Conservation (phyloP, 2,113 vertebrate genomes). For the Todiramphus saurophagus region DNA sequence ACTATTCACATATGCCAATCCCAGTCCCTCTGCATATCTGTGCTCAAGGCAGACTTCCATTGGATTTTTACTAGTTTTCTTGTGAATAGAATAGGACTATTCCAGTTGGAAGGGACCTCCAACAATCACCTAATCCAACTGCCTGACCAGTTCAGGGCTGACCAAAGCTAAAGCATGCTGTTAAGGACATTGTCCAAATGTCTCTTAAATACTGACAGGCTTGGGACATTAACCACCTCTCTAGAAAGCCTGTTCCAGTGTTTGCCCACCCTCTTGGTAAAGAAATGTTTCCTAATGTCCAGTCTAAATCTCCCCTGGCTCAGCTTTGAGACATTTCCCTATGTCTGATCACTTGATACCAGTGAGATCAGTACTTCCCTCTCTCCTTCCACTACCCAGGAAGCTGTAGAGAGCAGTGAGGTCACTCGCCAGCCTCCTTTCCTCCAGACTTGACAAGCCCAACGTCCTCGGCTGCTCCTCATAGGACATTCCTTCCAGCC, state of each 20-base stretch:
- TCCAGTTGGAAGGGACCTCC: background rate
- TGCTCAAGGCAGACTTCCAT: background rate
- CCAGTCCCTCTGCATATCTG: background rate
- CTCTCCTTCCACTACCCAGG: background rate
- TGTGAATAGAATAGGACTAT: background rate
- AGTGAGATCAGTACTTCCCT: background rate
- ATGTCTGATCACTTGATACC: fast-evolving
- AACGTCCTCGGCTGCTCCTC: background rate
- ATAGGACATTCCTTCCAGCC: background rate
- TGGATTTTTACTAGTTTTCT: background rate
- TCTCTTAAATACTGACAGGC: background rate
- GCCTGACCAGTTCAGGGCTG: background rate
- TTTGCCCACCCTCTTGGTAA: background rate
- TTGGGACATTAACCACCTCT: background rate
- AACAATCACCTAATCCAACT: background rate
- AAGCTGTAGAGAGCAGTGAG: background rate
- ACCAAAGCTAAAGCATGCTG: background rate
- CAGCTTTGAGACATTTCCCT: background rate
- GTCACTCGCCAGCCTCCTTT: background rate
- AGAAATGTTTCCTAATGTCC: background rate
- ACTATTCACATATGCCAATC: background rate
- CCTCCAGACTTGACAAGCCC: background rate
- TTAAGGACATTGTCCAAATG: background rate
- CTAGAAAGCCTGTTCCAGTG: background rate
- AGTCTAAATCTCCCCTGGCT: background rate